A percentile compares a stretch with the other conserved stretches of the same genome.
These are phyloP conservation scores for Dicranocentrus wangi DNA, from an alignment of 2,888 invertebrate species.

Conservation along the genomic window DNA sequence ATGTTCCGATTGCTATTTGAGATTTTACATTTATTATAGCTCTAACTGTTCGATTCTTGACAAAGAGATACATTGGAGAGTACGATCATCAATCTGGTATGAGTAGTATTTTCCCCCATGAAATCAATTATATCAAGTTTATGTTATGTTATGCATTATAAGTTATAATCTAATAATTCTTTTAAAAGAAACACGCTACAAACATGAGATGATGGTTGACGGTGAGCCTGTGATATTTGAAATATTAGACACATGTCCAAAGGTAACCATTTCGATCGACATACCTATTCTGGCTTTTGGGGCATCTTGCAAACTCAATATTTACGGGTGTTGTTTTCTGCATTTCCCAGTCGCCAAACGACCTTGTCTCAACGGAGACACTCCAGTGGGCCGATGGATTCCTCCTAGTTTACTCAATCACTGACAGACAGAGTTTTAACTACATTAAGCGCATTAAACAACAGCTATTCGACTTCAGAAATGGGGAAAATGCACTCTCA, in stretches of 20 bases:
- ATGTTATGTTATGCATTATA: constrained; percentile 58
- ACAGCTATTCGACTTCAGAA: constrained; percentile 77
- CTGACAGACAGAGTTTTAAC: constrained; percentile 88
- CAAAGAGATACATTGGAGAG: constrained; percentile 94
- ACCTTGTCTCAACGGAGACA: constrained; percentile 83
- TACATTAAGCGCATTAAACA: constrained; percentile 85
- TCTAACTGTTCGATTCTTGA: constrained; percentile 90
- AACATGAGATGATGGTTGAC: constrained; percentile 90
- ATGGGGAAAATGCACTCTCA: constrained; percentile 54
- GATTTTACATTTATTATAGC: constrained; percentile 78
- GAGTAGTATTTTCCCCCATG: constrained; percentile 58
- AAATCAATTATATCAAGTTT: not conserved
- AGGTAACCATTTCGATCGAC: constrained; percentile 77
- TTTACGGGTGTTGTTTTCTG: constrained; percentile 69
- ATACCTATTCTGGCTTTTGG: not conserved
- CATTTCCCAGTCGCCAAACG: constrained; percentile 85
- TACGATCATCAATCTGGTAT: constrained; percentile 94
- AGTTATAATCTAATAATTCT: too few relatives aligned
- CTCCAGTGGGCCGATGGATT: constrained; percentile 93
- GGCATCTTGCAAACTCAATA: too few relatives aligned
- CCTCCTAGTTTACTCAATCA: constrained; percentile 91
- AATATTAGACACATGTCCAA: constrained; percentile 91
- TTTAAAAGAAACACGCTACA: constrained; percentile 89
- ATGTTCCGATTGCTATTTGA: not conserved
- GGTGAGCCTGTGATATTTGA: constrained; percentile 92